A percentile compares a stretch with the other conserved stretches of the same genome.
phyloP scores from a whole-genome alignment of 2,888 invertebrate species.

The Lithosia quadra region DNA sequence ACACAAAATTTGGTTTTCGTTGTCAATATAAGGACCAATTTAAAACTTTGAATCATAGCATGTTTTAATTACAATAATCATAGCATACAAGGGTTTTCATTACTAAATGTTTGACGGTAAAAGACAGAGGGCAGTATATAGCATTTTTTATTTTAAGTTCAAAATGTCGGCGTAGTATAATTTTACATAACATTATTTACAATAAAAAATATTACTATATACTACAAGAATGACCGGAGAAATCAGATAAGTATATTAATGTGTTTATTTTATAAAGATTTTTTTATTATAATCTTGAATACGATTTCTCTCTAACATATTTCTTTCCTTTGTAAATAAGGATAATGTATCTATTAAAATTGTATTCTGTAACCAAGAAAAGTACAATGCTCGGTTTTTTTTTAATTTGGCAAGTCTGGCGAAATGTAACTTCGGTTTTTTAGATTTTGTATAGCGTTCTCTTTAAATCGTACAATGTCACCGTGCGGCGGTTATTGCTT shows the following conservation, averaged over 20 bases:
- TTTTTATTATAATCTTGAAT: slow-evolving; percentile 12
- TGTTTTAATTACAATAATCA: slow-evolving; percentile 15
- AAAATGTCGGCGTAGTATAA: slow-evolving; percentile 29
- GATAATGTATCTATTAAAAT: neutral
- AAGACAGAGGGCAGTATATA: slow-evolving; percentile 68
- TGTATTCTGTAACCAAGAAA: slow-evolving; percentile 10
- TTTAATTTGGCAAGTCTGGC: neutral
- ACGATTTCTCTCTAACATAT: neutral
- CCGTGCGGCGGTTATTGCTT: too few relatives aligned
- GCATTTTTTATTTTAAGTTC: slow-evolving; percentile 58
- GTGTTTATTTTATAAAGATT: neutral
- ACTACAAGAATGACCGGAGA: neutral
- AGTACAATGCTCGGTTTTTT: neutral
- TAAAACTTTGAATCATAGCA: slow-evolving; percentile 17
- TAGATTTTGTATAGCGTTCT: neutral
- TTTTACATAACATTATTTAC: neutral
- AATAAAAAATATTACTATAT: slow-evolving; percentile 2
- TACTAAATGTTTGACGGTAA: slow-evolving; percentile 44
- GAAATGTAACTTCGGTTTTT: neutral
- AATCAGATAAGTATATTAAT: slow-evolving; percentile 5
- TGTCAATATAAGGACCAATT: slow-evolving; percentile 6
- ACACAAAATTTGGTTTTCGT: neutral
- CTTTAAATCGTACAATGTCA: neutral
- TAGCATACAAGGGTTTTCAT: slow-evolving; percentile 46
- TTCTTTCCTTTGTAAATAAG: neutral